Evolutionary conservation across 2,113 vertebrate genomes (phyloP), one percentile per base, ranked within the genome.

Genomic region (Anhinga rufa): DNA sequence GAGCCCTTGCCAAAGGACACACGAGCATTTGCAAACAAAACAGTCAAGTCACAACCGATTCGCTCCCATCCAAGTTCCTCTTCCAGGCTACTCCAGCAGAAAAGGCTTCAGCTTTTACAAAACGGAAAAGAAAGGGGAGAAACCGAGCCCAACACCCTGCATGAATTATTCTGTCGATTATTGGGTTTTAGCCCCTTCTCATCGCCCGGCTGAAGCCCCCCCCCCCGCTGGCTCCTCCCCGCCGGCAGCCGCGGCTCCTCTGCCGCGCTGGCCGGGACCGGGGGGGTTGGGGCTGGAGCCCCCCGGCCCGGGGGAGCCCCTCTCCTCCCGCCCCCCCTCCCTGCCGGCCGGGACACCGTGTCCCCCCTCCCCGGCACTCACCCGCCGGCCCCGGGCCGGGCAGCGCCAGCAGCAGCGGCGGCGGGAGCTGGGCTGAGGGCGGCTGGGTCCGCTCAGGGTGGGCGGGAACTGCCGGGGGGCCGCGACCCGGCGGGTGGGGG

Each of bases 111-210:
- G 10, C 55, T 85, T 62, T 38, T 29, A 55, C 21, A 46, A 52
- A 42, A 2, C 1, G 14, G 22, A 28, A 38, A 52, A 21, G 5
- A 28, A 29, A 52, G 3, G 1, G 13, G 32, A 4, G 15, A 38
- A 5, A 17, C 14, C 13, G 12, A 46, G 6, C 15, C 32, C n/a
- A 31, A 8, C 13, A 5, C 40, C 6, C 18, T 34, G 19, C 20
- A 3, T 19, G 31, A 38, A 57, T 57, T 17, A 24, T 21, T 34
- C 34, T 34, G 15, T 12, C 29, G 3, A 3, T 42, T 26, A 22
- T 9, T 36, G 36, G 36, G 12, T 34, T 65, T 26, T 13, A 54
- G 9, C 17, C 26, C 48, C 14, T 60, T 38, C 31, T 32, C 25
- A 19, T 16, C 6, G 8, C 34, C 17, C 25, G 5, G 4, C 40